Base-by-base conservation (phyloP, 1,140 invertebrate species). In the Leptinotarsa texana region DNA sequence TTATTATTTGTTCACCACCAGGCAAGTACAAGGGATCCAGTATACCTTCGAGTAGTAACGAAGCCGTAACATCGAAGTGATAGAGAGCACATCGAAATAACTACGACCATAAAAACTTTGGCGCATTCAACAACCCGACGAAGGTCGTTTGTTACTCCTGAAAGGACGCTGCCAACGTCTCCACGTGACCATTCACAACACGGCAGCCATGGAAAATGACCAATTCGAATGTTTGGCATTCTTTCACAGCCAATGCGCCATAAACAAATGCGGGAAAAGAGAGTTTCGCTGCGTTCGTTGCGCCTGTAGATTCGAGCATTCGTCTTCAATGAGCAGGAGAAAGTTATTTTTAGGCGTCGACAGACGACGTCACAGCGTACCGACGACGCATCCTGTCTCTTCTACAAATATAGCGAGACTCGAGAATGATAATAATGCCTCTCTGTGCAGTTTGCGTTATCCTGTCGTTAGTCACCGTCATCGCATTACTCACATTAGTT, bases 331-430 rank as follows among this genome's bases (percentile, higher is more conserved):
- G 51, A 57, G 51, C n/a, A 15, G 51, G 51, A 57, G 51, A 57
- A 57, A 57, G 51, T 57, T 57, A 57, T 57, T 57, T 57, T 57
- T 13, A 18, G 51, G 51, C n/a, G 51, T n/a, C 51, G 51, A 15
- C 51, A n/a, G n/a, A 57, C n/a, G 51, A n/a, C 51, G 51, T 57
- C 51, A 57, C 51, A 18, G 51, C 15, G 15, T 15, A 17, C 51
- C 51, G 33, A 42, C 51, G 51, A 57, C n/a, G 51, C 51, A 57
- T 57, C 51, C 51, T 57, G 51, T 57, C 51, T 18, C n/a, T 57
- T 57, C 51, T 57, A 57, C 51, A 57, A 57, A 57, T 57, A 57
- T 57, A 57, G 51, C 51, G n/a, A 57, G 51, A 57, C 17, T 15
- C 3, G n/a, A 5, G 15, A 17, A 13, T 18, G 51, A 57, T 57